Conservation (phyloP, 2,888 invertebrate genomes). For the Athrips mouffetella region DNA sequence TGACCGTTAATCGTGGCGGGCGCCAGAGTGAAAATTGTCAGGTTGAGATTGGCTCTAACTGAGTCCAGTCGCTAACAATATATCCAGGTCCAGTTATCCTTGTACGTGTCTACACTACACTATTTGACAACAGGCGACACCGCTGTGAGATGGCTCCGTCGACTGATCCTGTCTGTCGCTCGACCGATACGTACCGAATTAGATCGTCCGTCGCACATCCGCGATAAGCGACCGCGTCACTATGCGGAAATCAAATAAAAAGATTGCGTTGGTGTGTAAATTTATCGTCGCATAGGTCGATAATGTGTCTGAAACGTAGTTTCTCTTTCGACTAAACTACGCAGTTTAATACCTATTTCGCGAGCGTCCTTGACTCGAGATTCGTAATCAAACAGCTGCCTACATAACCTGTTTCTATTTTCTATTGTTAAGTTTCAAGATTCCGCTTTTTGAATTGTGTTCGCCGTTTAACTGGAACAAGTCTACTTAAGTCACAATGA, state of each 20-base stretch:
- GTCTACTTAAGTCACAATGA: slow-evolving; percentile 57
- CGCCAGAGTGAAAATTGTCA: slow-evolving; percentile 65
- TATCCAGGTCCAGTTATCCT: slow-evolving; percentile 1
- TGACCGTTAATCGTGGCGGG: slow-evolving; percentile 66
- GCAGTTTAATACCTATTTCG: slow-evolving; percentile 50
- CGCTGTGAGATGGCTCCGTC: too few relatives aligned
- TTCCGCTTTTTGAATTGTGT: slow-evolving; percentile 39
- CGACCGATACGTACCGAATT: slow-evolving; percentile 40
- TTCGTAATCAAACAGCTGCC: slow-evolving; percentile 58
- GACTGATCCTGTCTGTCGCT: slow-evolving; percentile 33
- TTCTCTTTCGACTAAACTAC: slow-evolving; percentile 47
- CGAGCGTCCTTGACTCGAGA: slow-evolving; percentile 57
- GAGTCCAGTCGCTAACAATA: slow-evolving; percentile 25
- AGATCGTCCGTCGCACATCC: slow-evolving; percentile 57
- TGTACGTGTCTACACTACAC: slow-evolving; percentile 38
- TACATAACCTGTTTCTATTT: slow-evolving; percentile 68
- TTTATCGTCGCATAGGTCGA: slow-evolving; percentile 61
- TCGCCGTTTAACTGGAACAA: slow-evolving; percentile 26
- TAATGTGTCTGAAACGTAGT: slow-evolving; percentile 56
- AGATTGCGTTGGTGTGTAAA: slow-evolving; percentile 66
- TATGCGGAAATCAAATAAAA: slow-evolving; percentile 73
- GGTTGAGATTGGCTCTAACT: slow-evolving; percentile 54
- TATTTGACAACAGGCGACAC: slow-evolving; percentile 61
- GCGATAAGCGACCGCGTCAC: slow-evolving; percentile 60
- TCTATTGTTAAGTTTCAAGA: slow-evolving; percentile 39